Percentiles rank a stretch among this genome's conserved stretches.
phyloP scores from a whole-genome alignment of 2,888 invertebrate genomes.

The Andrena chrysosceles region DNA sequence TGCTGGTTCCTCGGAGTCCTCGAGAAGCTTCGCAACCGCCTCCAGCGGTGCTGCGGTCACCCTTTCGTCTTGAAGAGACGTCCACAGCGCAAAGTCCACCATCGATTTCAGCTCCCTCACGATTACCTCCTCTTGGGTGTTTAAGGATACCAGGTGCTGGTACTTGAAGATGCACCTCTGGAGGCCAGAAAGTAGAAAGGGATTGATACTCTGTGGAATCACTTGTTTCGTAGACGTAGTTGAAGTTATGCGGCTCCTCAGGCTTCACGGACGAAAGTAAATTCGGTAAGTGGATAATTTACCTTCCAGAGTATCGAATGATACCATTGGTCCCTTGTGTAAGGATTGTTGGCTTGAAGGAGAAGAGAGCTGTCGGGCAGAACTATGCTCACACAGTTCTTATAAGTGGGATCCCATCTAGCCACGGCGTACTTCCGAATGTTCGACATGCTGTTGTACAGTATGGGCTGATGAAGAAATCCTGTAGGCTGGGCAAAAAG shows the following conservation, averaged over 20 bases:
- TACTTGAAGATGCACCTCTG: constrained; percentile 92
- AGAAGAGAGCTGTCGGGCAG: constrained; percentile 91
- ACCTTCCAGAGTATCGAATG: constrained; percentile 93
- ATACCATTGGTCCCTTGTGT: constrained; percentile 93
- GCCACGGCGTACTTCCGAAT: constrained; percentile 89
- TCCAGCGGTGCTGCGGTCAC: constrained; percentile 91
- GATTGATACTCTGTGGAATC: neutral
- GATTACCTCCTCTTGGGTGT: constrained; percentile 90
- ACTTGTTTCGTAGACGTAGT: neutral
- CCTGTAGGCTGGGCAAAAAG: constrained; percentile 87
- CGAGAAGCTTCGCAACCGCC: constrained; percentile 90
- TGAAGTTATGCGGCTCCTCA: neutral
- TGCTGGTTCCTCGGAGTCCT: constrained; percentile 82
- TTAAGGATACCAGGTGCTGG: constrained; percentile 89
- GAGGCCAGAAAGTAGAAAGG: constrained; percentile 74
- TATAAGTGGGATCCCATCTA: constrained; percentile 92
- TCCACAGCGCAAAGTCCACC: constrained; percentile 91
- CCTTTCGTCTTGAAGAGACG: constrained; percentile 91
- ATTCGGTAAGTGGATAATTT: constrained; percentile 48
- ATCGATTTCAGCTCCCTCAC: constrained; percentile 92
- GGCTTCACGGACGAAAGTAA: too few species aligned
- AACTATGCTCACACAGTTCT: constrained; percentile 92
- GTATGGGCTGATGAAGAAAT: constrained; percentile 88
- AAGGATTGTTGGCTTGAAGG: constrained; percentile 91
- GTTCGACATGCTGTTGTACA: constrained; percentile 91